Percentiles rank a stretch among this genome's conserved stretches.
phyloP scores from a whole-genome alignment of 1,140 invertebrate species.

The Conus ventricosus region DNA sequence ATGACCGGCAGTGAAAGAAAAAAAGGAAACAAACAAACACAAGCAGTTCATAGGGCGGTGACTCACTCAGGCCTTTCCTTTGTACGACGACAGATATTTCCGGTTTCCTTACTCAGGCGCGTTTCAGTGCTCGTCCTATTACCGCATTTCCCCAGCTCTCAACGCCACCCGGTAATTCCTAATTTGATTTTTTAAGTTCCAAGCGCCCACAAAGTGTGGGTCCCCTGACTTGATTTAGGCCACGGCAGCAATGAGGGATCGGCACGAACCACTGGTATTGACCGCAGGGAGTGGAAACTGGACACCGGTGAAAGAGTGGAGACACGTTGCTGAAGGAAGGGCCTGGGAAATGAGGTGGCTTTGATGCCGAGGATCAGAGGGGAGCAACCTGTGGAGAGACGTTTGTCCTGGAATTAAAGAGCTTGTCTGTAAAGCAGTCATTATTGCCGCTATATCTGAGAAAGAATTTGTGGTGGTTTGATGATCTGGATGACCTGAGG shows the following conservation, averaged over 20 bases:
- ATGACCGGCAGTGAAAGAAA: no score
- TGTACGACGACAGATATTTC: not conserved
- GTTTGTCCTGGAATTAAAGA: no score
- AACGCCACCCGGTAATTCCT: not conserved
- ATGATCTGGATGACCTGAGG: no score
- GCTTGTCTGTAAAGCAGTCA: no score
- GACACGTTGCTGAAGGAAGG: not conserved
- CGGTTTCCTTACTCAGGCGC: not conserved
- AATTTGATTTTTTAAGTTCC: not conserved
- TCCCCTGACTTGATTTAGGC: not conserved
- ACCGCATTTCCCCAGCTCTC: not conserved
- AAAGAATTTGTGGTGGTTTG: no score
- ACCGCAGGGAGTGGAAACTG: not conserved
- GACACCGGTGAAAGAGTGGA: not conserved
- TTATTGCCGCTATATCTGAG: no score
- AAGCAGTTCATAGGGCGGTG: no score
- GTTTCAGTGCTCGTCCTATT: not conserved
- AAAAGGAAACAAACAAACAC: no score
- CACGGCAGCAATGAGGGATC: not conserved
- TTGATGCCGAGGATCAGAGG: no score
- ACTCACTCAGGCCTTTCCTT: no score
- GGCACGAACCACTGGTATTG: not conserved
- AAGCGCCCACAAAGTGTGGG: not conserved
- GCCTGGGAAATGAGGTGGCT: no score
- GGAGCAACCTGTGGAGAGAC: no score